Evolutionary conservation across 2,113 vertebrate genomes (phyloP), one percentile per base, ranked within the genome.

Genomic region (Cygnus atratus): DNA sequence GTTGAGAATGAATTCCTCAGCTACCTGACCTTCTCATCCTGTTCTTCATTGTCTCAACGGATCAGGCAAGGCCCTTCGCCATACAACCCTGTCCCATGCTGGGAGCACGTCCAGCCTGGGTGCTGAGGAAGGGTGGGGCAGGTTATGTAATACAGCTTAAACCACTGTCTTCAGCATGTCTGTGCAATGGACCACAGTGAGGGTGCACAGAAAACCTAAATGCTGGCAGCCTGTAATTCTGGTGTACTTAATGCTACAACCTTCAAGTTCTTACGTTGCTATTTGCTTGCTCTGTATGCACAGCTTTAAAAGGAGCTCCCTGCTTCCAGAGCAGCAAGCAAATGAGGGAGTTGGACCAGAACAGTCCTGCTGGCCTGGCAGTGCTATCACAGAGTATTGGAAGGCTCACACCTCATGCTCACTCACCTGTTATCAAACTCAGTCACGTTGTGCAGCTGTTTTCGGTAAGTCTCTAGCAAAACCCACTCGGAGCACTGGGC

Each of bases 371-470:
- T 4, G 5, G 52, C 37, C 26, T 7, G 28, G 6, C 6, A 26
- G 1, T 0, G 3, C 29, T 43, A 16, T 31, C 9, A 0, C 0
- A 35, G 43, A 14, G 7, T 19, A 7, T 11, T 2, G 0, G 1
- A 11, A 10, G 37, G n/a, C 58, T 20, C 11, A 9, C 4, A 17
- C 4, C 5, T 8, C 7, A 33, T 39, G 19, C 22, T 75, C 33
- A 33, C 97, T 84, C 67, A 99, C 99, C 99, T 98, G 79, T 93
- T 91, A 88, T 99, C 99, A 1, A 99, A 98, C 5, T 98, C 97
- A 0, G 97, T 98, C 83, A 93, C 28, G 4, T 99, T 98, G 11
- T 0, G 26, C 7, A 95, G 68, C 79, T 97, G 94, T 75, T 92
- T 96, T 31, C 99, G 96, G 59, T 98, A 97, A 11, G 96, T 88